Percentiles rank a stretch among this genome's conserved stretches.
phyloP scores from a whole-genome alignment of 1,140 invertebrate genomes.

The Drosophila tsacasi region DNA sequence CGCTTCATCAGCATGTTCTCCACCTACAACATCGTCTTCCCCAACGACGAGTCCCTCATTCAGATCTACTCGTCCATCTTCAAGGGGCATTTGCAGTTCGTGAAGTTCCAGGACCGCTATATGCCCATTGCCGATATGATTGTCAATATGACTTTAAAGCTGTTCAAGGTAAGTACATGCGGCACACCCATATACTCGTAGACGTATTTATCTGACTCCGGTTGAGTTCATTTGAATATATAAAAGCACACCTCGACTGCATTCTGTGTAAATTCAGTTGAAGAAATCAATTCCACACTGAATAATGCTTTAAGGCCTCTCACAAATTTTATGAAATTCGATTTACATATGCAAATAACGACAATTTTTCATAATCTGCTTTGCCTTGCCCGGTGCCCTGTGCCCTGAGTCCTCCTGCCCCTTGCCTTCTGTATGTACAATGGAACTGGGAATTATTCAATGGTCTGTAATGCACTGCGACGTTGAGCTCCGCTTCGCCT shows the following conservation, averaged over 20 bases:
- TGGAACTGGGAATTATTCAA: slow-evolving; percentile 85
- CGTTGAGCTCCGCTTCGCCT: slow-evolving; percentile 37
- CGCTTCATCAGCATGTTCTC: slow-evolving; percentile 95
- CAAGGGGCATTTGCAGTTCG: slow-evolving; percentile 88
- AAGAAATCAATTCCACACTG: slow-evolving; percentile 44
- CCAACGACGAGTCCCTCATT: slow-evolving; percentile 90
- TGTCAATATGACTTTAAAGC: slow-evolving; percentile 91
- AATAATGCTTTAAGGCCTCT: slow-evolving; percentile 72
- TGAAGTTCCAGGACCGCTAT: slow-evolving; percentile 89
- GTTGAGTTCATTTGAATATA: slow-evolving; percentile 26
- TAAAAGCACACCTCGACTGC: slow-evolving; percentile 35
- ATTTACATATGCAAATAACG: slow-evolving; percentile 85
- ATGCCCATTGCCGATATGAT: slow-evolving; percentile 88
- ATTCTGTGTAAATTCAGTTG: slow-evolving; percentile 38
- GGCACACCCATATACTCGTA: background rate
- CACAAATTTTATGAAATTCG: slow-evolving; percentile 84
- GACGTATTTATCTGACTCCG: slow-evolving; percentile 10
- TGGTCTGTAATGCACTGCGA: slow-evolving; percentile 79
- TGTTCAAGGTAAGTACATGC: slow-evolving; percentile 89
- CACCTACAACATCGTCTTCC: slow-evolving; percentile 94
- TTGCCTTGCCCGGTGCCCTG: slow-evolving; percentile 42
- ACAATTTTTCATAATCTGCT: slow-evolving; percentile 85
- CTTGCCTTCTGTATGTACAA: slow-evolving; percentile 53
- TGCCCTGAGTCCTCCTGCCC: background rate
- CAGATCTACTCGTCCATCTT: slow-evolving; percentile 95